Evolutionary conservation across 1,140 invertebrate species (phyloP).

Genomic region (Euglossa dilemma): DNA sequence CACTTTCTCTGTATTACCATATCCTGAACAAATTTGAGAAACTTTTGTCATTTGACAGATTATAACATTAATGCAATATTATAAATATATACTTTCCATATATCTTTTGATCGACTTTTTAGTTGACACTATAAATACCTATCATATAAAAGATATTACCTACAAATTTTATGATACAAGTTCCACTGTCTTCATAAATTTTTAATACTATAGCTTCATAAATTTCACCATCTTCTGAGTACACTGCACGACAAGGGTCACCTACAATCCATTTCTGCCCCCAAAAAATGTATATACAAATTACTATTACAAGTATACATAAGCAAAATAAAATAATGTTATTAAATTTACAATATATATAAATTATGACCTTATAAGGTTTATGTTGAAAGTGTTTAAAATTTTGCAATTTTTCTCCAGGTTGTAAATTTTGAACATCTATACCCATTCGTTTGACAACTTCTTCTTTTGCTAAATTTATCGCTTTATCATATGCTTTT

Average conservation of each 20-base stretch:
- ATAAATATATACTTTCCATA: conserved; percentile 64
- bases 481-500: conserved; percentile 90
- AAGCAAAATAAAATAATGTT: not conserved
- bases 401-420: conserved; percentile 64
- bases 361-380: conserved; percentile 42
- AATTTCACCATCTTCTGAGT: conserved; percentile 86
- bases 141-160: conserved; percentile 78
- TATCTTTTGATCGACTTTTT: conserved; percentile 23
- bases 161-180: conserved; percentile 87
- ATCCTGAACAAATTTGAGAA: conserved; percentile 81
- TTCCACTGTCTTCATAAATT: conserved; percentile 83
- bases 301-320: not conserved
- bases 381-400: conserved; percentile 60
- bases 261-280: conserved; percentile 85
- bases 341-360: conserved; percentile 1
- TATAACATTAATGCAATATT: not conserved
- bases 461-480: conserved; percentile 86
- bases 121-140: conserved; percentile 11
- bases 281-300: conserved; percentile 27
- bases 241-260: conserved; percentile 87
- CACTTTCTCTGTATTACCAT: conserved; percentile 89
- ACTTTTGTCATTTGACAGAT: not conserved
- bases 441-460: conserved; percentile 85
- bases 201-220: conserved; percentile 90
- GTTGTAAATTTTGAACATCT: conserved; percentile 72